Conservation (phyloP, 2,888 invertebrate genomes). For the Syrista parreyssii region DNA sequence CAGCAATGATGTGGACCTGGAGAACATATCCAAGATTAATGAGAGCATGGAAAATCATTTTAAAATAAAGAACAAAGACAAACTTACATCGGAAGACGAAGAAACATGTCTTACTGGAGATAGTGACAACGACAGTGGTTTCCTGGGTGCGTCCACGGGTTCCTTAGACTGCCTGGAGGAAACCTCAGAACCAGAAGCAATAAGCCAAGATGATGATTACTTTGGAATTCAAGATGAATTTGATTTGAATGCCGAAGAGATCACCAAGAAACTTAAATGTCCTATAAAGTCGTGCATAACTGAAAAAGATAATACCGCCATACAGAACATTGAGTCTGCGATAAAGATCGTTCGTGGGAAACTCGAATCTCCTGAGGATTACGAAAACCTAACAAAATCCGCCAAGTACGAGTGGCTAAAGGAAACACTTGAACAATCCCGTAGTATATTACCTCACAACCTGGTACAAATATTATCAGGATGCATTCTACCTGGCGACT, state of each 20-base stretch:
- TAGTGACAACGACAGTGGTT: slow-evolving; percentile 6
- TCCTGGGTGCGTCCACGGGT: not conserved
- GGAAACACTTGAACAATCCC: slow-evolving; percentile 3
- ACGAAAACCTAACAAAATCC: slow-evolving; percentile 17
- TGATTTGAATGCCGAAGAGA: not conserved
- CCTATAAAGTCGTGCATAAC: not conserved
- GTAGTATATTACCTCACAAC: slow-evolving; percentile 22
- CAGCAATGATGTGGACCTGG: not conserved
- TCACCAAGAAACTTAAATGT: not conserved
- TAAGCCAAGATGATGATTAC: not conserved
- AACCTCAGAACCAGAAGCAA: not conserved
- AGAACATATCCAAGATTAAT: not conserved
- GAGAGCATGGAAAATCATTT: not conserved
- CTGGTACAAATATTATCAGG: slow-evolving; percentile 24
- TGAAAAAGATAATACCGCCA: not conserved
- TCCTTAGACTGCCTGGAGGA: not conserved
- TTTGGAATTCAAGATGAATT: not conserved
- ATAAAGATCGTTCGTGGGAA: not conserved
- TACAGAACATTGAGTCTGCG: not conserved
- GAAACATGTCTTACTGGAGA: not conserved
- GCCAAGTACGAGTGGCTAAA: slow-evolving; percentile 24
- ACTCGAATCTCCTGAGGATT: slow-evolving; percentile 19
- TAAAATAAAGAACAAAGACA: not conserved
- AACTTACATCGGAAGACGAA: not conserved
- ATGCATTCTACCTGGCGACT: slow-evolving; percentile 36